These are phyloP conservation scores for Drosophila prostipennis DNA, from an alignment of 2,888 invertebrate genomes.

Conservation along the genomic window DNA sequence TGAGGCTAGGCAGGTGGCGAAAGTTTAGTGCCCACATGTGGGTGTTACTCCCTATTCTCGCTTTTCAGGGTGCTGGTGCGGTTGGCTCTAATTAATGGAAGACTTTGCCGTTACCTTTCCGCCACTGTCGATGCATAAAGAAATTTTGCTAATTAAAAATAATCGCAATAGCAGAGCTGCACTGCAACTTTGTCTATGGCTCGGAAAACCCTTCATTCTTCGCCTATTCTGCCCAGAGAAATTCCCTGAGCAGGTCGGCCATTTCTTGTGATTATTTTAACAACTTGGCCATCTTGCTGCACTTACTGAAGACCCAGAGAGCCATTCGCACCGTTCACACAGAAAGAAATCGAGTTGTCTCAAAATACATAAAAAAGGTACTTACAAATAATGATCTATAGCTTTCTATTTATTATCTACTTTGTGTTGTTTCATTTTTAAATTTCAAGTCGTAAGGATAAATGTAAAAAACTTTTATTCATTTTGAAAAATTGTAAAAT, in stretches of 20 bases:
- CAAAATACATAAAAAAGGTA: too few relatives aligned
- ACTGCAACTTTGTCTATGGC: constrained; percentile 44
- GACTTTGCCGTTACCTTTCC: constrained; percentile 52
- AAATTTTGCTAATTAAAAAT: constrained; percentile 75
- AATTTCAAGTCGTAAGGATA: too few relatives aligned
- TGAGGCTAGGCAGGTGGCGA: constrained; percentile 61
- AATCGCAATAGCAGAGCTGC: constrained; percentile 31
- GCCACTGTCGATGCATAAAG: constrained; percentile 64
- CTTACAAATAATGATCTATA: too few relatives aligned
- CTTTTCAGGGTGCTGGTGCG: constrained; percentile 3
- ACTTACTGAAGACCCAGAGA: constrained; percentile 17
- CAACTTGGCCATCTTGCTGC: constrained; percentile 64
- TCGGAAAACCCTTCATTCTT: constrained; percentile 16
- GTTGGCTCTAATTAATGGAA: constrained; percentile 67
- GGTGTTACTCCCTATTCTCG: constrained; percentile 1
- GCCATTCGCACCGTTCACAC: constrained; percentile 13
- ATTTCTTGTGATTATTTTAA: constrained; percentile 71
- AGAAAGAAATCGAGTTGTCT: not conserved
- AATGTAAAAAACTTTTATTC: too few relatives aligned
- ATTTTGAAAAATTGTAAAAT: too few relatives aligned
- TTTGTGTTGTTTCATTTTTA: too few relatives aligned
- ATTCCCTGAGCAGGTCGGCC: constrained; percentile 36
- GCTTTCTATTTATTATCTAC: too few relatives aligned
- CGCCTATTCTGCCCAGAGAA: constrained; percentile 8
- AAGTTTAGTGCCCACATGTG: constrained; percentile 51